Conservation (phyloP, 2,113 vertebrate species). For the Nesogale talazaci region DNA sequence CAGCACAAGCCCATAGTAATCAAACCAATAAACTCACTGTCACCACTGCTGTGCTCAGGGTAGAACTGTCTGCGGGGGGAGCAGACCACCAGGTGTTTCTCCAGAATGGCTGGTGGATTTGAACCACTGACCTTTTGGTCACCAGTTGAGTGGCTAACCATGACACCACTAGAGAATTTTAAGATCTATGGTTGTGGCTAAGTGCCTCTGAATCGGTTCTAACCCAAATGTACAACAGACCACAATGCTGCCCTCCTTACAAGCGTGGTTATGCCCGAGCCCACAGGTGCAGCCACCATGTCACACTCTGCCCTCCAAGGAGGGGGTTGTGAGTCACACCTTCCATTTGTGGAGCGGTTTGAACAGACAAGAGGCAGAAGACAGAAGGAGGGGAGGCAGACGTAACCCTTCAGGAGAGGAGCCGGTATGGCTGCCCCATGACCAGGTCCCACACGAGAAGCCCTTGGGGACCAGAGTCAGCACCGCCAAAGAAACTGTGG, state of each 20-base stretch:
- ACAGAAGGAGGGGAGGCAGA: too few relatives aligned
- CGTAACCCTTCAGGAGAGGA: background rate
- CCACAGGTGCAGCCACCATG: background rate
- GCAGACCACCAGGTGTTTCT: background rate
- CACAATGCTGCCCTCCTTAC: background rate
- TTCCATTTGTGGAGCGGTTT: fast-evolving
- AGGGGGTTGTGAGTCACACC: background rate
- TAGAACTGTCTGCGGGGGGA: background rate
- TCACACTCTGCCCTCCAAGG: too few relatives aligned
- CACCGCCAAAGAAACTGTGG: background rate
- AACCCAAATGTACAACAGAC: background rate
- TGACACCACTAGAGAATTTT: background rate
- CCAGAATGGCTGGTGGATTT: background rate
- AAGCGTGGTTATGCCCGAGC: background rate
- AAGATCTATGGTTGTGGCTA: background rate
- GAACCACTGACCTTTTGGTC: background rate
- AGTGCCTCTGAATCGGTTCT: background rate
- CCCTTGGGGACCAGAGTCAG: background rate
- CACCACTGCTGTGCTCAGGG: background rate
- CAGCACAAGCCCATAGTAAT: background rate
- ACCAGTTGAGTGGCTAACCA: background rate
- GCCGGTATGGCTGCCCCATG: too few relatives aligned
- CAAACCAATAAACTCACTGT: background rate
- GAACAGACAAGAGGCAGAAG: background rate
- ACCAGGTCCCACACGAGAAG: fast-evolving